phyloP scores from a whole-genome alignment of 2,113 vertebrate species.

The Calonectris borealis region DNA sequence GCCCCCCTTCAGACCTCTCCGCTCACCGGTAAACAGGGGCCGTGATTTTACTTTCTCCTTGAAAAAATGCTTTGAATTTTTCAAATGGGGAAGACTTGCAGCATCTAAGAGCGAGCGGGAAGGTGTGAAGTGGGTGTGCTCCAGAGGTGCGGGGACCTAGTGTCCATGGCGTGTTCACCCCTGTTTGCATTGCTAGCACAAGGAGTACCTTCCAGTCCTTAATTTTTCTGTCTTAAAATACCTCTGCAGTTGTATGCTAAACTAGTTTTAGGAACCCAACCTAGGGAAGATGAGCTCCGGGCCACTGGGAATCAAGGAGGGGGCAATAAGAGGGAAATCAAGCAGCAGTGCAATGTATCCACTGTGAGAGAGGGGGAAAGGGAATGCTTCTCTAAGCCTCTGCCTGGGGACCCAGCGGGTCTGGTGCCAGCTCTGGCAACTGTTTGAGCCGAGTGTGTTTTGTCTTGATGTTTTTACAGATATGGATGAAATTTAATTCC shows the following conservation, averaged over 20 bases:
- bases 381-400: background rate
- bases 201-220: background rate
- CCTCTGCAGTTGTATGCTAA: background rate
- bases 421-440: background rate
- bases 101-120: background rate
- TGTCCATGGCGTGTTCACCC: background rate
- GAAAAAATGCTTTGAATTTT: background rate
- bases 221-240: background rate
- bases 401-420: background rate
- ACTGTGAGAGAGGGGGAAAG: background rate
- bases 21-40: background rate
- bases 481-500: background rate
- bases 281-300: background rate
- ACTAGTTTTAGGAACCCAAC: background rate
- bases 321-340: background rate
- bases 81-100: background rate
- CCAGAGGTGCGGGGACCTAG: fast-evolving
- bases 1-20: background rate
- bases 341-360: background rate
- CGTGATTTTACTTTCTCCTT: background rate
- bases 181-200: background rate
- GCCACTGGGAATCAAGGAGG: background rate
- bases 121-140: background rate
- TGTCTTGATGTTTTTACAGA: background rate
- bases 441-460: background rate